Evolutionary conservation across 2,888 invertebrate species (phyloP).

Genomic region (Pammene fasciana): DNA sequence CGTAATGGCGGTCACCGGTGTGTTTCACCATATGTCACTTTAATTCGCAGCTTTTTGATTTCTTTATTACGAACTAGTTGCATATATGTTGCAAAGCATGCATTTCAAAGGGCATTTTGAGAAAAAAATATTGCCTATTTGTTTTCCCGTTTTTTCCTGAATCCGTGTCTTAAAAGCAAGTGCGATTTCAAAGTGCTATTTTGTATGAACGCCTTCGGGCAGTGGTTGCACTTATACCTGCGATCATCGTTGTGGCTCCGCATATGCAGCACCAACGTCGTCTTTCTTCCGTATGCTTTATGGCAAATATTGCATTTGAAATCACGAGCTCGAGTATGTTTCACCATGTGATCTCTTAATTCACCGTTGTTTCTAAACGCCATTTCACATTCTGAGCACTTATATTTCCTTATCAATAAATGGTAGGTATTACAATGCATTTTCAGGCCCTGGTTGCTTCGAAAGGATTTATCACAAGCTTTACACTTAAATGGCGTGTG

Average conservation of each 20-base stretch:
- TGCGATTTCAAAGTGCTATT: constrained; percentile 24
- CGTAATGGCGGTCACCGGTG: too few species aligned
- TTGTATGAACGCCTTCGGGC: constrained; percentile 27
- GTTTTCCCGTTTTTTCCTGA: too few species aligned
- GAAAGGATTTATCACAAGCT: constrained; percentile 59
- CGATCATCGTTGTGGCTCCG: constrained; percentile 47
- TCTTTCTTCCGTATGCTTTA: constrained; percentile 50
- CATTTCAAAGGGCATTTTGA: too few species aligned
- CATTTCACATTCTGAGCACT: constrained; percentile 51
- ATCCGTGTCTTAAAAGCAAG: not conserved
- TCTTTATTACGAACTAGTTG: too few species aligned
- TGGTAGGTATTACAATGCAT: constrained; percentile 62
- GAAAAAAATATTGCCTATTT: too few species aligned
- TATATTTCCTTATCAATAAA: constrained; percentile 48
- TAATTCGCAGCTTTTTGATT: too few species aligned
- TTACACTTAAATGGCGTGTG: constrained; percentile 54
- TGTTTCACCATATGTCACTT: too few species aligned
- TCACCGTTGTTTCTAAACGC: constrained; percentile 59
- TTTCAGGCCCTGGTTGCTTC: constrained; percentile 55
- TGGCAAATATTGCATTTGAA: constrained; percentile 62
- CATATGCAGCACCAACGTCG: constrained; percentile 49
- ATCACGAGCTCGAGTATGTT: constrained; percentile 60
- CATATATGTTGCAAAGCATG: too few species aligned
- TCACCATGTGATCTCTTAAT: constrained; percentile 61
- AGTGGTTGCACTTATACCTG: constrained; percentile 22